These are phyloP conservation scores for Macropis europaea DNA, from an alignment of 2,888 invertebrate genomes.

Conservation along the genomic window DNA sequence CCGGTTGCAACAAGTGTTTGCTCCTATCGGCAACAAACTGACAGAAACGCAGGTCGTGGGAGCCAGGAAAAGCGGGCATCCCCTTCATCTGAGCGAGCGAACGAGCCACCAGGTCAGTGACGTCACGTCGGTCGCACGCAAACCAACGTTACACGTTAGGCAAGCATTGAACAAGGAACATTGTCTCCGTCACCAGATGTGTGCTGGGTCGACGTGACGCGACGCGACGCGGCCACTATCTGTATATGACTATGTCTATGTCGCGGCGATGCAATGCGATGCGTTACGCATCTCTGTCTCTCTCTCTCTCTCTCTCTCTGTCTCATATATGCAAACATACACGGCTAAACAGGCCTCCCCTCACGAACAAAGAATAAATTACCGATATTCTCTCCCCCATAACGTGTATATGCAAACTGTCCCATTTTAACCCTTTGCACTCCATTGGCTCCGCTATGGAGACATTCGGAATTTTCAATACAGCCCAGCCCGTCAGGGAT, in stretches of 20 bases:
- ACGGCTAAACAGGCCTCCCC: conserved; percentile 15
- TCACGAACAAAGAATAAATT: no score
- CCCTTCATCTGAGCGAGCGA: conserved; percentile 93
- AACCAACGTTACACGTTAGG: conserved; percentile 79
- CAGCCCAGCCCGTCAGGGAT: no score
- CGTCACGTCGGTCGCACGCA: conserved; percentile 78
- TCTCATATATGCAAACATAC: conserved; percentile 1
- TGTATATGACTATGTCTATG: not conserved
- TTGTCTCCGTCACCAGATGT: conserved; percentile 79
- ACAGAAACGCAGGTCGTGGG: conserved; percentile 96
- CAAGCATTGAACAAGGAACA: conserved; percentile 80
- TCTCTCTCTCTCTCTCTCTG: no score
- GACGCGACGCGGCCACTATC: conserved; percentile 18
- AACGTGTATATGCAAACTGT: no score
- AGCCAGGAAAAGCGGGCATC: conserved; percentile 94
- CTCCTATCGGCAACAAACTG: conserved; percentile 98
- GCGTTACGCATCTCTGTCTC: no score
- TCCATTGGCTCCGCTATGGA: no score
- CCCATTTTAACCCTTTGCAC: no score
- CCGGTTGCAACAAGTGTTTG: conserved; percentile 97
- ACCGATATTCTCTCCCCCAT: no score
- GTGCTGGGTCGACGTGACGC: conserved; percentile 75
- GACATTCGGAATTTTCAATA: no score
- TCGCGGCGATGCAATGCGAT: no score
- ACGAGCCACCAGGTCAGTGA: conserved; percentile 79